Conservation (phyloP, 2,797 vertebrate species). For the Clarias platycephalus region DNA sequence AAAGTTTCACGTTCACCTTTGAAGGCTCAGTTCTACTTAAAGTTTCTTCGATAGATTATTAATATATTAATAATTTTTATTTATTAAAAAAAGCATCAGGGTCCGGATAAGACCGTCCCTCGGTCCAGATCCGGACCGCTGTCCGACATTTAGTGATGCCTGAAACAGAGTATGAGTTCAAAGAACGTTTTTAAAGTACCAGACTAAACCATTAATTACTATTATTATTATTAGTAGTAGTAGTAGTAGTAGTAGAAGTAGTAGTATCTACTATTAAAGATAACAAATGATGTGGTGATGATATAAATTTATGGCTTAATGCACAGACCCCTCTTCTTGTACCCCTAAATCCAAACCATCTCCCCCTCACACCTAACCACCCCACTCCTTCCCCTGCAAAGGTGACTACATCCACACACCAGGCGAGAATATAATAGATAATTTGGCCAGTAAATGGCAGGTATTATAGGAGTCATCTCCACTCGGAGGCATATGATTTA, state of each 20-base stretch:
- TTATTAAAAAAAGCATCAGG: no score
- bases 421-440: slow-evolving; percentile 62
- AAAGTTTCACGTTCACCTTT: no score
- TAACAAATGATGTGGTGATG: not conserved
- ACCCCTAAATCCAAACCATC: not conserved
- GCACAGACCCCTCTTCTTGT: slow-evolving; percentile 30
- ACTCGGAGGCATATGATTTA: slow-evolving; percentile 70
- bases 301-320: not conserved
- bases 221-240: no score
- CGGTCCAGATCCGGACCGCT: no score
- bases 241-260: not conserved
- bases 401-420: slow-evolving; percentile 46
- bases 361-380: not conserved
- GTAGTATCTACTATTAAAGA: not conserved
- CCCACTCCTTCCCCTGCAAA: slow-evolving; percentile 21
- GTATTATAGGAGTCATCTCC: slow-evolving; percentile 68
- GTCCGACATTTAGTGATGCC: no score
- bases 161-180: not conserved
- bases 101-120: no score
- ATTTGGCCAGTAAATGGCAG: slow-evolving; percentile 64
- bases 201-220: not conserved
- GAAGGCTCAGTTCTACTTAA: no score
- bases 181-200: not conserved
- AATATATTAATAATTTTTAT: no score
- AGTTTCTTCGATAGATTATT: no score